Conservation (phyloP, 2,113 vertebrate species). For the Herpailurus yagouaroundi region DNA sequence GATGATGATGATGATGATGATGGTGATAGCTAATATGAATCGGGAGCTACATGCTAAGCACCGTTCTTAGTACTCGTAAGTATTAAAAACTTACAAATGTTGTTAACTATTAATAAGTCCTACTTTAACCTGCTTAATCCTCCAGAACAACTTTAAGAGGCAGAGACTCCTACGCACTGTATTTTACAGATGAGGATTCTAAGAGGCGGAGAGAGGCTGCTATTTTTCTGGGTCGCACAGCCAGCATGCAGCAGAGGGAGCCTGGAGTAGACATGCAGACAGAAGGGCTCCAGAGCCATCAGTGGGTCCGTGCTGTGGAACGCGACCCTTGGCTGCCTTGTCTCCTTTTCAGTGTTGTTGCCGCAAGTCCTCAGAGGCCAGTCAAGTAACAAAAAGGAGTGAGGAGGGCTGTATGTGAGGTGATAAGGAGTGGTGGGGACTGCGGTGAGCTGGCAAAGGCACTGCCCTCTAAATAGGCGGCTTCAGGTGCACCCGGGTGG, state of each 20-base stretch:
- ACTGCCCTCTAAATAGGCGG: too few relatives aligned
- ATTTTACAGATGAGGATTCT: neutral
- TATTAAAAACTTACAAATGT: neutral
- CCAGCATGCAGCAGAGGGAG: neutral
- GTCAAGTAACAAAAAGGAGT: neutral
- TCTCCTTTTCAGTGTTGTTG: neutral
- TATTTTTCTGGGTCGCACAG: neutral
- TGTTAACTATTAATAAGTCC: neutral
- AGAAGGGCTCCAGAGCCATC: neutral
- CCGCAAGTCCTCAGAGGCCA: neutral
- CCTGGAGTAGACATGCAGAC: neutral
- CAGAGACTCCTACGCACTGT: neutral
- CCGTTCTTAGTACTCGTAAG: neutral
- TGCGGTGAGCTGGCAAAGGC: neutral
- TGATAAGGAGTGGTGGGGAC: neutral
- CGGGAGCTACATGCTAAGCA: neutral
- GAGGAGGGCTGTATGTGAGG: neutral
- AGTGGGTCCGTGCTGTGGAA: neutral
- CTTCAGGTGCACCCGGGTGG: neutral
- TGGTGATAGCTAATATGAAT: neutral
- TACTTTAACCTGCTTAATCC: neutral
- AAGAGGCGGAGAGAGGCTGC: neutral
- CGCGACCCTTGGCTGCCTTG: neutral
- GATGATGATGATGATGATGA: neutral
- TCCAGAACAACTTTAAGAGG: neutral